Evolutionary conservation across 2,888 invertebrate genomes (phyloP).

Genomic region (Tipula vernalis): DNA sequence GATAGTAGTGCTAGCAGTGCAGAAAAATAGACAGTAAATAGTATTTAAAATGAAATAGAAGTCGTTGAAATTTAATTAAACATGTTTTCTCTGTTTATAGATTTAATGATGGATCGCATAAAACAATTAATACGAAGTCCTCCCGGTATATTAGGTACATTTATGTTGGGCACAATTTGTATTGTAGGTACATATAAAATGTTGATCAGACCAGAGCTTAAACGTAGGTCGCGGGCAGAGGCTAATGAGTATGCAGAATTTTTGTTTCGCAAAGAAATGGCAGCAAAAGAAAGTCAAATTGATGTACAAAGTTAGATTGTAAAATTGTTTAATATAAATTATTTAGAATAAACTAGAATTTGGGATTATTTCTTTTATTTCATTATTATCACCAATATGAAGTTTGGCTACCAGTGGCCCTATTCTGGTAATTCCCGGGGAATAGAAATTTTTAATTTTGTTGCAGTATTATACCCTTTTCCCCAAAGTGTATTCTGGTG

Average conservation of each 20-base stretch:
- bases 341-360: background rate
- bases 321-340: background rate
- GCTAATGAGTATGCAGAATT: conserved; percentile 29
- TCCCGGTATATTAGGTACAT: conserved; percentile 27
- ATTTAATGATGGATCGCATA: background rate
- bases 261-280: conserved; percentile 25
- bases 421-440: no score
- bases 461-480: no score
- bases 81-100: background rate
- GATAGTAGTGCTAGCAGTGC: background rate
- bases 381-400: background rate
- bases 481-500: no score
- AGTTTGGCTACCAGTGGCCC: background rate
- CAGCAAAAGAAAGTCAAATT: conserved; percentile 16
- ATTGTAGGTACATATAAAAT: conserved; percentile 23
- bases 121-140: conserved; percentile 18
- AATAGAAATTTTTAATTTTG: no score
- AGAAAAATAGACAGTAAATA: background rate
- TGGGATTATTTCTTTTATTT: background rate
- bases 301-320: background rate
- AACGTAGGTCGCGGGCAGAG: conserved; percentile 23
- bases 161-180: conserved; percentile 23
- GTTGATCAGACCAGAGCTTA: conserved; percentile 25
- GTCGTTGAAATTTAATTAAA: background rate
- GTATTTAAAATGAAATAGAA: background rate